Evolutionary conservation across 2,113 vertebrate genomes (phyloP).

Genomic region (Guaruba guarouba): DNA sequence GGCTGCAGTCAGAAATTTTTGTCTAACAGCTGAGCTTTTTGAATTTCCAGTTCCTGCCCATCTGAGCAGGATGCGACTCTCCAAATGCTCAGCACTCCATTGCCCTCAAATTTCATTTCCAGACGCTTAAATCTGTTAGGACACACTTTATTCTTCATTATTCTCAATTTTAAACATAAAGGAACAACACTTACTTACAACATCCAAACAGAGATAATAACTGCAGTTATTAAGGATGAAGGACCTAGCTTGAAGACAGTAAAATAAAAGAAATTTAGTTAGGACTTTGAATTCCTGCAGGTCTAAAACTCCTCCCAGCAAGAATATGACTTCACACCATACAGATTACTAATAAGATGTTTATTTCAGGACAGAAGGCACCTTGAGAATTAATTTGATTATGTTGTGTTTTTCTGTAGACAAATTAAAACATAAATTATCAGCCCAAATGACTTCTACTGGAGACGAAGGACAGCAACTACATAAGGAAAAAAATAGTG

Average conservation of each 20-base stretch:
- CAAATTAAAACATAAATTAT: slow-evolving; percentile 28
- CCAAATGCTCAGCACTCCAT: background rate
- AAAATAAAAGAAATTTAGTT: background rate
- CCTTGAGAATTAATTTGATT: slow-evolving; percentile 12
- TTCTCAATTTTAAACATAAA: background rate
- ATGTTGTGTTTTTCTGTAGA: background rate
- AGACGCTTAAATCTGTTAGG: background rate
- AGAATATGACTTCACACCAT: background rate
- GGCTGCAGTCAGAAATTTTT: background rate
- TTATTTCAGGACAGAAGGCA: slow-evolving; percentile 34
- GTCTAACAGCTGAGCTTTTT: background rate
- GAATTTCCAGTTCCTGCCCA: background rate
- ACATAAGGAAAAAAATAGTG: background rate
- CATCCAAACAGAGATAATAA: background rate
- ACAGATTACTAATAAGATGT: background rate
- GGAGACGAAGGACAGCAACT: background rate
- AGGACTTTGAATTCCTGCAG: background rate
- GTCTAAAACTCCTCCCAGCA: background rate
- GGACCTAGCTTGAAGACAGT: background rate
- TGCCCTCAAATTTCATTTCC: background rate
- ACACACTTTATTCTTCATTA: background rate
- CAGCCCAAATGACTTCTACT: background rate
- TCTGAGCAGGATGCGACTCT: background rate
- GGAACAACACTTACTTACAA: background rate
- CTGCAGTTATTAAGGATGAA: slow-evolving; percentile 1